Evolutionary conservation across 2,888 invertebrate species (phyloP).

Genomic region (Anoplius nigerrimus): DNA sequence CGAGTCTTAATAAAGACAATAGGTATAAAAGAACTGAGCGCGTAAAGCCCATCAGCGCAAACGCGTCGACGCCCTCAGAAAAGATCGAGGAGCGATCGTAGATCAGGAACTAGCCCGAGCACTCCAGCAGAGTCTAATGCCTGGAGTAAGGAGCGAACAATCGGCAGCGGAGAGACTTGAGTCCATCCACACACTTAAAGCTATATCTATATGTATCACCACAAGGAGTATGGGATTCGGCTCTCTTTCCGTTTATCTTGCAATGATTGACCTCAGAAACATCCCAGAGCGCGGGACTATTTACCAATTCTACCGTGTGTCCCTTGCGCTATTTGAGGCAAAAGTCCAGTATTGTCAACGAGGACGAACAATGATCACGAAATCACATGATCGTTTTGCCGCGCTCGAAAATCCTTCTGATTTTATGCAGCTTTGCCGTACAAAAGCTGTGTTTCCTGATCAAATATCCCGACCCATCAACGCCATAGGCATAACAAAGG

Average conservation of each 20-base stretch:
- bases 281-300: background rate
- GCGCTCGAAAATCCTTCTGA: background rate
- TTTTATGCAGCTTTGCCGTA: background rate
- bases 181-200: slow-evolving; percentile 3
- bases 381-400: background rate
- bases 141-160: too few relatives aligned
- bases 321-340: background rate
- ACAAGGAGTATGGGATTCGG: slow-evolving; percentile 9
- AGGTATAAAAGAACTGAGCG: too few relatives aligned
- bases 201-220: background rate
- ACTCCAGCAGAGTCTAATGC: too few relatives aligned
- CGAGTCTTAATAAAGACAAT: too few relatives aligned
- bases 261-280: background rate
- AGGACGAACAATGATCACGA: background rate
- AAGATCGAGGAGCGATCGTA: too few relatives aligned
- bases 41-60: background rate
- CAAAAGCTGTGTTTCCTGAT: background rate
- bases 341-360: slow-evolving; percentile 4
- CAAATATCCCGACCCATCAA: background rate
- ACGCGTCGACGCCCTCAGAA: too few relatives aligned
- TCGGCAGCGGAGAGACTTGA: background rate
- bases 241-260: background rate
- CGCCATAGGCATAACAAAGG: background rate
- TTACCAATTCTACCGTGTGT: slow-evolving; percentile 3
- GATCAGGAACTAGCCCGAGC: too few relatives aligned